Conservation (phyloP, 2,797 vertebrate genomes). For the Sphenodon punctatus region DNA sequence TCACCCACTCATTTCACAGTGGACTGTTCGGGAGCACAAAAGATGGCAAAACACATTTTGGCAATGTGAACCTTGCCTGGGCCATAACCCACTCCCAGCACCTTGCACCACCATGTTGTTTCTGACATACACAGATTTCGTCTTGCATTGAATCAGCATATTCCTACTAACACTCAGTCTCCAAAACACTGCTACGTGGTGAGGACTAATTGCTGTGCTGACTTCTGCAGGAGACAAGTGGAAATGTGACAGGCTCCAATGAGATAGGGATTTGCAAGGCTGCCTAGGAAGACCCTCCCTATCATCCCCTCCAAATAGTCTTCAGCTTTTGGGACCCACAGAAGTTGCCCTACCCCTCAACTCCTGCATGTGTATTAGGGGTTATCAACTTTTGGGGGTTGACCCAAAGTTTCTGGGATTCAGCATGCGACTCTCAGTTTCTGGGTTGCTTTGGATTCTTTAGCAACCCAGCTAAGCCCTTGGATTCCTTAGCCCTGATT, state of each 20-base stretch:
- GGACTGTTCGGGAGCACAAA: not conserved
- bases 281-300: not conserved
- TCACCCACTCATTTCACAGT: not conserved
- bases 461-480: too few species aligned
- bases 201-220: not conserved
- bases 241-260: not conserved
- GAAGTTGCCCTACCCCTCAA: not conserved
- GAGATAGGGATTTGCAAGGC: conserved; percentile 33
- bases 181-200: not conserved
- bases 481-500: too few species aligned
- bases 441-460: too few species aligned
- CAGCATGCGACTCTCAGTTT: too few species aligned
- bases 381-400: too few species aligned
- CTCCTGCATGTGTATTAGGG: too few species aligned
- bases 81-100: not conserved
- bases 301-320: not conserved
- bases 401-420: too few species aligned
- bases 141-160: not conserved
- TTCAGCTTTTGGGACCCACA: not conserved
- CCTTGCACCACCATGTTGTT: not conserved
- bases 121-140: not conserved
- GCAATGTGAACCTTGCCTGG: not conserved
- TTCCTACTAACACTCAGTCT: not conserved
- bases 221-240: not conserved
- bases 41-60: not conserved